phyloP scores from a whole-genome alignment of 2,797 vertebrate species.

The Ciconia nigra region DNA sequence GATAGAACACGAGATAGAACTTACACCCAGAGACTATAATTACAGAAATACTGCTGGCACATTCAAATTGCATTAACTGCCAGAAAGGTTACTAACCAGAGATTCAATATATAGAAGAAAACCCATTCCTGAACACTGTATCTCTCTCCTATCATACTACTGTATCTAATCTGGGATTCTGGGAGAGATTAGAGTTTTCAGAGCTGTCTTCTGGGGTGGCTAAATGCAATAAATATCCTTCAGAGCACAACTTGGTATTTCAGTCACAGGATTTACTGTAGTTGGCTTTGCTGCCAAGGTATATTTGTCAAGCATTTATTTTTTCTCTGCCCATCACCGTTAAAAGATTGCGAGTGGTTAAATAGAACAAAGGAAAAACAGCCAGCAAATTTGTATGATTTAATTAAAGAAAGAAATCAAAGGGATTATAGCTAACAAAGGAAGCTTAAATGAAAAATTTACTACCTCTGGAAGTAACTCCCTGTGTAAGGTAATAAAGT shows the following conservation, averaged over 20 bases:
- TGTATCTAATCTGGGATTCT: slow-evolving; percentile 6
- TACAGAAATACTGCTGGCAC: neutral
- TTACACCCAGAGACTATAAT: neutral
- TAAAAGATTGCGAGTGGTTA: slow-evolving; percentile 15
- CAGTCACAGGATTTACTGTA: slow-evolving; percentile 25
- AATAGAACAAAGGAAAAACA: slow-evolving; percentile 31
- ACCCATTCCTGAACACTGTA: neutral
- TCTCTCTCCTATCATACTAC: neutral
- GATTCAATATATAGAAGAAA: neutral
- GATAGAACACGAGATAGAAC: neutral
- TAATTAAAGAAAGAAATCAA: slow-evolving; percentile 58
- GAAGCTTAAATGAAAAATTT: slow-evolving; percentile 47
- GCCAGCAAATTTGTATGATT: slow-evolving; percentile 32
- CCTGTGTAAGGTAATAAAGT: slow-evolving; percentile 29
- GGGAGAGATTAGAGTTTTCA: neutral
- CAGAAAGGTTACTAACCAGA: neutral
- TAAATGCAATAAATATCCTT: slow-evolving; percentile 25
- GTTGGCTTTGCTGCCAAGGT: neutral
- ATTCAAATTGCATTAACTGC: neutral
- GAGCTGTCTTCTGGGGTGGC: neutral
- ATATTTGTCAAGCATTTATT: slow-evolving; percentile 13
- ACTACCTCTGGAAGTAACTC: slow-evolving; percentile 14
- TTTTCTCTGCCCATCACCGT: neutral
- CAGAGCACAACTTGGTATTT: neutral
- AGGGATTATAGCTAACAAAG: slow-evolving; percentile 23